Conservation (phyloP, 1,140 invertebrate genomes). For the Choristoneura fumiferana region DNA sequence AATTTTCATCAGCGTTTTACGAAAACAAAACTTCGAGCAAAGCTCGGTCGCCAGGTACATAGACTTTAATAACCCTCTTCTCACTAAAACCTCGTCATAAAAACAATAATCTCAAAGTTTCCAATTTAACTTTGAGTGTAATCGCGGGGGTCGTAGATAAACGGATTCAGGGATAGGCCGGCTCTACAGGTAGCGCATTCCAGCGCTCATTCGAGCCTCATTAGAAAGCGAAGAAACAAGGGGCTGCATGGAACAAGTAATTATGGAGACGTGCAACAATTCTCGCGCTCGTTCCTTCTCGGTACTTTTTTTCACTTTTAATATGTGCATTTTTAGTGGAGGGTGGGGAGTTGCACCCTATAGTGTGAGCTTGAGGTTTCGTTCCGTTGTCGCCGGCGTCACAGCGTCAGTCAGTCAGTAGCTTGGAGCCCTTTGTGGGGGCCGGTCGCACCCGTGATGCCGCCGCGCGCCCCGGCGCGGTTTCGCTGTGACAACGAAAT, state of each 20-base stretch:
- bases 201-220: conserved; percentile 23
- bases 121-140: conserved; percentile 20
- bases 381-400: conserved; percentile 50
- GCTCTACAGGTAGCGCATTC: conserved; percentile 21
- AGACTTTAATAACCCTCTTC: conserved; percentile 15
- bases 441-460: conserved; percentile 39
- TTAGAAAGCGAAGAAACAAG: conserved; percentile 38
- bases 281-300: conserved; percentile 58
- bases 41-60: too few relatives aligned
- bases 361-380: too few relatives aligned
- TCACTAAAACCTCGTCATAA: not conserved
- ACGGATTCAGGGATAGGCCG: conserved; percentile 30
- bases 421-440: conserved; percentile 49
- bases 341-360: conserved; percentile 42
- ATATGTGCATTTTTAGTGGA: conserved; percentile 66
- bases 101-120: conserved; percentile 12
- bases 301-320: conserved; percentile 48
- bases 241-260: conserved; percentile 44
- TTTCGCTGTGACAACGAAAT: conserved; percentile 24
- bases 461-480: conserved; percentile 30
- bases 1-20: too few relatives aligned
- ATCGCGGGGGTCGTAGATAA: conserved; percentile 4
- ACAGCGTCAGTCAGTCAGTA: too few relatives aligned
- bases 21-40: too few relatives aligned
- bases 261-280: conserved; percentile 46